A percentile compares a stretch with the other conserved stretches of the same genome.
Conservation (phyloP, 2,888 invertebrate species). For the Oxyscelio sp. region DNA sequence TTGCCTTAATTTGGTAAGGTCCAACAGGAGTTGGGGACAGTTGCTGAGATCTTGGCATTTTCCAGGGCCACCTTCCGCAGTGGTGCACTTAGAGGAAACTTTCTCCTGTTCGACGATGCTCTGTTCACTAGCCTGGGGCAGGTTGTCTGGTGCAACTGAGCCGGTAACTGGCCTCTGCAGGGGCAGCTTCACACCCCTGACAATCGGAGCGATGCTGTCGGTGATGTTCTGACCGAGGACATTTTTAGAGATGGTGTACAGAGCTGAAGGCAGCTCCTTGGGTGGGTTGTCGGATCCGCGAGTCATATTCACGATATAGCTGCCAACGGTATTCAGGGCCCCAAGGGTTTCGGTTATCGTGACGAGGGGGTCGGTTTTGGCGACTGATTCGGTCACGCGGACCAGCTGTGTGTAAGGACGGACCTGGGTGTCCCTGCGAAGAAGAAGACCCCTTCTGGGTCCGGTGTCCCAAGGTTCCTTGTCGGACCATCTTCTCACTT, state of each 20-base stretch:
- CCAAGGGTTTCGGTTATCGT: constrained; percentile 91
- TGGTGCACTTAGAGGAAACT: constrained; percentile 92
- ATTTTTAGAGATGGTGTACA: constrained; percentile 94
- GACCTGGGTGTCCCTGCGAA: constrained; percentile 82
- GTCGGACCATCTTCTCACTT: constrained; percentile 79
- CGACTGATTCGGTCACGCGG: constrained; percentile 70
- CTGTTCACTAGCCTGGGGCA: constrained; percentile 47
- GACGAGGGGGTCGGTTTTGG: constrained; percentile 87
- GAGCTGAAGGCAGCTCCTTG: constrained; percentile 92
- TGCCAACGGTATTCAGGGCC: constrained; percentile 95
- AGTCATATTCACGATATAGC: constrained; percentile 95
- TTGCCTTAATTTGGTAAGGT: constrained; percentile 94
- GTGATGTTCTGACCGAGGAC: constrained; percentile 94
- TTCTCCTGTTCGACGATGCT: constrained; percentile 64
- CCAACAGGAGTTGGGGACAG: constrained; percentile 95
- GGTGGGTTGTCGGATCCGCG: constrained; percentile 88
- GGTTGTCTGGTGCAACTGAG: constrained; percentile 14
- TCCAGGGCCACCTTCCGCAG: constrained; percentile 94
- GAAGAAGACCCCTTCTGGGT: constrained; percentile 76
- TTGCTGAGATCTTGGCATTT: constrained; percentile 96
- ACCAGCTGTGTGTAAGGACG: constrained; percentile 81
- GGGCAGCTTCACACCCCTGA: constrained; percentile 88
- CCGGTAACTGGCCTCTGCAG: constrained; percentile 81
- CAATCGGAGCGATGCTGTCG: constrained; percentile 94
- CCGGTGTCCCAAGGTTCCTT: constrained; percentile 80